phyloP scores from a whole-genome alignment of 2,113 vertebrate species.

The Jacana jacana region DNA sequence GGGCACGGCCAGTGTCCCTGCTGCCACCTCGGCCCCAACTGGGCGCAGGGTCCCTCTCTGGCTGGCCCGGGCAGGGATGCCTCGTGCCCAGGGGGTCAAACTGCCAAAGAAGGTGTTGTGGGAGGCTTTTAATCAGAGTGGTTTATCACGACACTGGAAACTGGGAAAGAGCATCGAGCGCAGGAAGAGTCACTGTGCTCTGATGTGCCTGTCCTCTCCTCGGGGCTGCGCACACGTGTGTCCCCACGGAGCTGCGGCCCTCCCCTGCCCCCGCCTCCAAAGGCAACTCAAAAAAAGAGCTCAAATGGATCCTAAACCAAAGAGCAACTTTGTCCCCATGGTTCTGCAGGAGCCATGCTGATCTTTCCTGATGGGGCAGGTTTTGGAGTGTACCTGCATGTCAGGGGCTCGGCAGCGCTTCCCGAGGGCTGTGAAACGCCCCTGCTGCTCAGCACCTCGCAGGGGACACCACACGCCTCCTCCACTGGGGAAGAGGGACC shows the following conservation, averaged over 20 bases:
- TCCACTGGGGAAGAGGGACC: conserved; percentile 1
- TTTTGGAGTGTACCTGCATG: not conserved
- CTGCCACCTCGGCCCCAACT: fast-evolving
- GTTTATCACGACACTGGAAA: not conserved
- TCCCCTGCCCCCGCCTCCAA: not conserved
- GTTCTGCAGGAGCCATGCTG: not conserved
- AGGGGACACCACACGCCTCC: not conserved
- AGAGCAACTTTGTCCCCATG: not conserved
- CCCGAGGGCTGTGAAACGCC: not conserved
- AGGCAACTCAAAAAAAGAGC: not conserved
- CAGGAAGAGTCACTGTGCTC: not conserved
- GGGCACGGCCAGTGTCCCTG: fast-evolving
- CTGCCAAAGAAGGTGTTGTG: fast-evolving
- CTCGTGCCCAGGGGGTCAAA: not conserved
- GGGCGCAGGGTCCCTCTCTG: not conserved
- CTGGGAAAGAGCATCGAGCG: fast-evolving
- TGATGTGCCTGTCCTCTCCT: not conserved
- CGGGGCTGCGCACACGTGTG: fast-evolving
- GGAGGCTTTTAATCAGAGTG: not conserved
- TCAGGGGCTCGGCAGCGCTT: fast-evolving
- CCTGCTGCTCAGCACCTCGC: not conserved
- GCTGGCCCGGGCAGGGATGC: not conserved
- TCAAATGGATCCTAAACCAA: not conserved
- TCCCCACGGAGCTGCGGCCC: not conserved
- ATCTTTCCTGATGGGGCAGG: not conserved